Conservation (phyloP, 30 jellyfish, hydroid and myxozoan species). For the Phacellophora camtschatica region DNA sequence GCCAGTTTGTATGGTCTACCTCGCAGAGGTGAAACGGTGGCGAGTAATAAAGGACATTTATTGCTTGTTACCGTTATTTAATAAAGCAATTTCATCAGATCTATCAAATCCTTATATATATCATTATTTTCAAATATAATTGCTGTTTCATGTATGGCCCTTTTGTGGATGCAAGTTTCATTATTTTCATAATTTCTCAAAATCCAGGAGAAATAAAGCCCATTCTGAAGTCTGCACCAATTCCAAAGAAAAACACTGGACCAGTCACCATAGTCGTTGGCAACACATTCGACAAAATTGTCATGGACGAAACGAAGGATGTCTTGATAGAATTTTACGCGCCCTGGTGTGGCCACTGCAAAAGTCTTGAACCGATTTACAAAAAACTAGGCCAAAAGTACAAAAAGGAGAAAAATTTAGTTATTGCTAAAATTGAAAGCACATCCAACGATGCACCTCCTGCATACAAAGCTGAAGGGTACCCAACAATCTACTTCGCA, state of each 20-base stretch:
- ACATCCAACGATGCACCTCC: slow-evolving; percentile 97
- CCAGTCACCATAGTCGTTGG: slow-evolving; percentile 97
- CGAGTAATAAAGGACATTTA: too few relatives aligned
- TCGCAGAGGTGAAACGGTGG: too few relatives aligned
- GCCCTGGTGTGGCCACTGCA: slow-evolving; percentile 99
- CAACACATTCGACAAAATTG: slow-evolving; percentile 85
- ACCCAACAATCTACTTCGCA: slow-evolving; percentile 97
- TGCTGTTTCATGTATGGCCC: too few relatives aligned
- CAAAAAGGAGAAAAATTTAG: slow-evolving; percentile 83
- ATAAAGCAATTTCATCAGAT: too few relatives aligned
- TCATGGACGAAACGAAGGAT: slow-evolving; percentile 92
- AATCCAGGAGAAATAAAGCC: slow-evolving; percentile 92
- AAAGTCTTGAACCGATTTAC: slow-evolving; percentile 84
- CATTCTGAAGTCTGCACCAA: slow-evolving; percentile 88
- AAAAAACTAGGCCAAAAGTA: slow-evolving; percentile 88
- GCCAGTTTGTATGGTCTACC: too few relatives aligned
- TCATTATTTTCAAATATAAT: too few relatives aligned
- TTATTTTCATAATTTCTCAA: too few relatives aligned
- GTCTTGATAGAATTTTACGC: slow-evolving; percentile 98
- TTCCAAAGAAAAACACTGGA: slow-evolving; percentile 81
- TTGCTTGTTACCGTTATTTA: too few relatives aligned
- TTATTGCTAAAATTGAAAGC: slow-evolving; percentile 95
- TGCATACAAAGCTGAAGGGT: slow-evolving; percentile 84
- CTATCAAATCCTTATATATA: too few relatives aligned
- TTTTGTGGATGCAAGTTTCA: too few relatives aligned